These are phyloP conservation scores for Trididemnum nubilum DNA, from an alignment of 23 tunicate species.

Conservation along the genomic window DNA sequence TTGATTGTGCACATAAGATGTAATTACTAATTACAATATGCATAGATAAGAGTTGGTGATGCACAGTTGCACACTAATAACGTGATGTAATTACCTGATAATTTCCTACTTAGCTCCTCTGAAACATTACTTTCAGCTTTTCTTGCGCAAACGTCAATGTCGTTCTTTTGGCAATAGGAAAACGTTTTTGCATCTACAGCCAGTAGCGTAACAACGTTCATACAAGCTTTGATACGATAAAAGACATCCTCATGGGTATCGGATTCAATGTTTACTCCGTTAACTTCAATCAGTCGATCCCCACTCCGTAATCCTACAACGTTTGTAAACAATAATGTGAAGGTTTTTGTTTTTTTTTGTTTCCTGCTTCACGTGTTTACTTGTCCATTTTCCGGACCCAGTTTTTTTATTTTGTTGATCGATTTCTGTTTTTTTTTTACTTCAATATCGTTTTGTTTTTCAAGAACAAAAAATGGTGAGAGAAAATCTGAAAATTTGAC, in stretches of 20 bases:
- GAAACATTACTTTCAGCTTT: constrained; percentile 72
- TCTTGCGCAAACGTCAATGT: constrained; percentile 53
- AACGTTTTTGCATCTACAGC: constrained; percentile 94
- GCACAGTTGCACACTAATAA: too few species aligned
- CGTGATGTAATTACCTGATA: too few species aligned
- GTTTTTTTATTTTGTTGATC: neutral
- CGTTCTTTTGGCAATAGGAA: constrained; percentile 74
- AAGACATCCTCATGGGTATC: constrained; percentile 92
- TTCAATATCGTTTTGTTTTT: neutral
- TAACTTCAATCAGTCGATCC: constrained; percentile 91
- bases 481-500: too few species aligned
- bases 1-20: too few species aligned
- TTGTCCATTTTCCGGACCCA: too few species aligned
- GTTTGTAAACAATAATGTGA: neutral
- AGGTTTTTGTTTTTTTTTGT: neutral
- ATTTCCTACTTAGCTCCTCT: too few species aligned
- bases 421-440: neutral
- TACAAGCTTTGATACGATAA: constrained; percentile 85
- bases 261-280: constrained; percentile 84
- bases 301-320: constrained; percentile 86
- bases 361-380: too few species aligned
- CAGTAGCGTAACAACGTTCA: constrained; percentile 74
- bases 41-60: too few species aligned
- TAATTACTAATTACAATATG: too few species aligned
- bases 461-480: too few species aligned